phyloP scores from a whole-genome alignment of 2,797 vertebrate species.

The Darevskia mixta region DNA sequence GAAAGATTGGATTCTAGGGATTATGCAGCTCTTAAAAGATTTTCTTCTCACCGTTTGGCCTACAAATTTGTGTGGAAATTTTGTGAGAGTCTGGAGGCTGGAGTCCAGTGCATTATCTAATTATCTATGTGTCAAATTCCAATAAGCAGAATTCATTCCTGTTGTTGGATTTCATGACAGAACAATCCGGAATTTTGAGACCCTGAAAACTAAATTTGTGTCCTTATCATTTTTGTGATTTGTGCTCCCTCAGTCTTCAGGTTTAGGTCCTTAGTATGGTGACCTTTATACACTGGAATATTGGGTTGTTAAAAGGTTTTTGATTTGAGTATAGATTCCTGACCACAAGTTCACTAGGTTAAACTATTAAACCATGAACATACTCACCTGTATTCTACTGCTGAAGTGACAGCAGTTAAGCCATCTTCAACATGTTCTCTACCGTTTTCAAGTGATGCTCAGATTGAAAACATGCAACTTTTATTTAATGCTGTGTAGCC shows the following conservation, averaged over 20 bases:
- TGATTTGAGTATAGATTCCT: not conserved
- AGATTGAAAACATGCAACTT: not conserved
- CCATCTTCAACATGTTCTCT: not conserved
- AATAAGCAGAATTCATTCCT: not conserved
- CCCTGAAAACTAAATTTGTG: not conserved
- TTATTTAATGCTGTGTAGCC: not conserved
- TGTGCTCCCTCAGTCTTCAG: not conserved
- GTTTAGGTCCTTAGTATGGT: not conserved
- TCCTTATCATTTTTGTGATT: not conserved
- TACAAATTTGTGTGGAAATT: not conserved
- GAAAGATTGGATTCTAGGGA: not conserved
- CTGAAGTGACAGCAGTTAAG: not conserved
- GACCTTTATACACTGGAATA: not conserved
- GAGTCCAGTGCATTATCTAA: not conserved
- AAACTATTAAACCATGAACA: not conserved
- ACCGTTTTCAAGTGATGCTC: not conserved
- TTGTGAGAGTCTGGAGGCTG: not conserved
- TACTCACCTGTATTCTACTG: not conserved
- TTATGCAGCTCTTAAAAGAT: not conserved
- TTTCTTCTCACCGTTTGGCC: not conserved
- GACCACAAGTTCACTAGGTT: not conserved
- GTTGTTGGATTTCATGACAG: not conserved
- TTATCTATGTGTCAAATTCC: not conserved
- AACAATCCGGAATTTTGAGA: not conserved
- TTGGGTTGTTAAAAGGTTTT: not conserved